Conservation (phyloP, 2,888 invertebrate species). For the Nowickia ferox region DNA sequence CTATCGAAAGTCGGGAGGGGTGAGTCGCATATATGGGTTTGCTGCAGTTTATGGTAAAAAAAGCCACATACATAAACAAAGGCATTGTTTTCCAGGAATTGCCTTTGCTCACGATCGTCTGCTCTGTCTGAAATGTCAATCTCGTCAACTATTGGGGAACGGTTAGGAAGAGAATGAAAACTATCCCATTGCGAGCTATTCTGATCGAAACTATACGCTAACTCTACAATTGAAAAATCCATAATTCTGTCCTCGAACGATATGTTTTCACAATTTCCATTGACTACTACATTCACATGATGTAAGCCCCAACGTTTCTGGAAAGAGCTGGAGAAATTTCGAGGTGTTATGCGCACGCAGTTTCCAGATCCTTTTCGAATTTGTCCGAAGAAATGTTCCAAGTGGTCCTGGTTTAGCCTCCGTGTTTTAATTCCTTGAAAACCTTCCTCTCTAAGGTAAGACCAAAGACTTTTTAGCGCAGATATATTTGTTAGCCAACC, state of each 20-base stretch:
- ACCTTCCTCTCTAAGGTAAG: neutral
- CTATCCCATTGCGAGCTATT: neutral
- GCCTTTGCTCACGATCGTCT: neutral
- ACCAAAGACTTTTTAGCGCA: slow-evolving; percentile 2
- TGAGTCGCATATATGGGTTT: neutral
- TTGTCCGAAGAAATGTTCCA: slow-evolving; percentile 44
- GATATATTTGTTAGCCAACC: slow-evolving; percentile 13
- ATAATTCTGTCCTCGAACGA: neutral
- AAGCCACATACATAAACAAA: slow-evolving; percentile 47
- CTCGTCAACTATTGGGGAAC: slow-evolving; percentile 9
- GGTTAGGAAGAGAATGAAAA: neutral
- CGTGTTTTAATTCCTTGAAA: slow-evolving; percentile 18
- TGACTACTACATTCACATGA: slow-evolving; percentile 33
- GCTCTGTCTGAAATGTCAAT: neutral
- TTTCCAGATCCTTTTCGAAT: slow-evolving; percentile 28
- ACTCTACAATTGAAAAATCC: neutral
- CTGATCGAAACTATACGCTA: slow-evolving; percentile 1
- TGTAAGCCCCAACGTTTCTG: slow-evolving; percentile 41
- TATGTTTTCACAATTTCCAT: slow-evolving; percentile 39
- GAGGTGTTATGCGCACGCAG: slow-evolving; percentile 1
- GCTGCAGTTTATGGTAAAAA: slow-evolving; percentile 33
- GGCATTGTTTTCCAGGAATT: slow-evolving; percentile 11
- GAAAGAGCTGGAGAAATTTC: slow-evolving; percentile 28
- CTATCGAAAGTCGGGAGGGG: slow-evolving; percentile 33
- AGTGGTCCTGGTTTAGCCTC: slow-evolving; percentile 6